phyloP scores from a whole-genome alignment of 1,140 invertebrate genomes.

The Calosoma granatense region DNA sequence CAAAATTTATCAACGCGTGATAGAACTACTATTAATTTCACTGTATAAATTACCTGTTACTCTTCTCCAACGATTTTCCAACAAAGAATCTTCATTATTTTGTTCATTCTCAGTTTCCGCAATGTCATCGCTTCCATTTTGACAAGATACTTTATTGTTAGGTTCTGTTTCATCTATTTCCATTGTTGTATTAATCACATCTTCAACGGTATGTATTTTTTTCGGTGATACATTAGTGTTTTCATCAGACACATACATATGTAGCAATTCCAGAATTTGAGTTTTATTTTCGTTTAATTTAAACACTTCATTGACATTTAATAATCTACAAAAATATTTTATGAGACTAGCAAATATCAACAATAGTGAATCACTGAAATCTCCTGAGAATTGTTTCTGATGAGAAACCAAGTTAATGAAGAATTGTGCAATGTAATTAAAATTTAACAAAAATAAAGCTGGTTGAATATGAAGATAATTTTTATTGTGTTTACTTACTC shows the following conservation, averaged over 20 bases:
- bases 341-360: too few relatives aligned
- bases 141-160: too few relatives aligned
- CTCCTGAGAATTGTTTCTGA: too few relatives aligned
- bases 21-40: neutral
- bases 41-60: neutral
- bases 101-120: neutral
- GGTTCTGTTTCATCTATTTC: neutral
- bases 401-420: too few relatives aligned
- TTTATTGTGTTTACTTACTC: conserved; percentile 11
- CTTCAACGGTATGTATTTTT: neutral
- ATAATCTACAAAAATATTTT: too few relatives aligned
- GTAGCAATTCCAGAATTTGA: neutral
- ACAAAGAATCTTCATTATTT: neutral
- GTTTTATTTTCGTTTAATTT: neutral
- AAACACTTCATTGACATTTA: neutral
- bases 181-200: neutral
- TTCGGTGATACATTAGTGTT: neutral
- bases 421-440: neutral
- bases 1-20: neutral
- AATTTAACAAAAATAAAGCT: neutral
- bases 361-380: too few relatives aligned
- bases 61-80: neutral
- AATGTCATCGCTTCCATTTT: neutral
- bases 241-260: neutral
- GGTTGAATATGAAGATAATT: neutral